Evolutionary conservation across 2,797 vertebrate species (phyloP), one percentile per base, ranked within the genome.

Genomic region (Danio choprae): DNA sequence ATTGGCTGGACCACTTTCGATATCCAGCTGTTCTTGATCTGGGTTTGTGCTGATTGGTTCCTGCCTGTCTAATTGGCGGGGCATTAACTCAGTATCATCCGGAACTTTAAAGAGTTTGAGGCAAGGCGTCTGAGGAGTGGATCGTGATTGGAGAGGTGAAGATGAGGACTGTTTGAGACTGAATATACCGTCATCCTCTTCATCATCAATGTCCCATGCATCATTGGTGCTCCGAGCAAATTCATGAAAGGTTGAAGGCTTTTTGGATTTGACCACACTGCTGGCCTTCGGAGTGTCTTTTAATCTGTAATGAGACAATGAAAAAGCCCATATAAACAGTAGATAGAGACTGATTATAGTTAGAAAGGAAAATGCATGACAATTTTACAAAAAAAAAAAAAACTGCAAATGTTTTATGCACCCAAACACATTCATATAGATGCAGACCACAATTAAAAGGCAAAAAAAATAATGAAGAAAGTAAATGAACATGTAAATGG

Each of bases 171-270:
- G 87, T 0, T 86, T 77, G 8, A 78, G 89, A n/a, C 80, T 58
- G 1, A 91, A 85, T 80, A 93, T 90, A 44, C 92, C 89, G 0
- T 95, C 94, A 29, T 97, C 96, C 0, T 98, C 97, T 22, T 96
- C 95, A 40, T 98, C 98, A 0, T 96, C 96, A 0, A 99, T 97
- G 90, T 99, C 97, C 98, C 98, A 99, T 46, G 98, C 97, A 6
- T 99, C 98, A 12, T 96, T 98, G 86, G 98, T 99, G 82, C 95
- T 97, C 76, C 95, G 93, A 62, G 98, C 97, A 83, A 99, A 99
- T 89, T 99, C 98, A 0, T 97, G 96, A 84, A 99, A 99, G 85
- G 96, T 97, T 20, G 97, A 97, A 16, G 97, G 94, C 89, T 98
- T 99, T 89, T 98, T 98, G 81, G 90, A 94, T 84, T 96, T 98